Percentiles rank a stretch among this genome's conserved stretches.
phyloP scores from a whole-genome alignment of 1,140 invertebrate genomes.

The Bombus waltoni region DNA sequence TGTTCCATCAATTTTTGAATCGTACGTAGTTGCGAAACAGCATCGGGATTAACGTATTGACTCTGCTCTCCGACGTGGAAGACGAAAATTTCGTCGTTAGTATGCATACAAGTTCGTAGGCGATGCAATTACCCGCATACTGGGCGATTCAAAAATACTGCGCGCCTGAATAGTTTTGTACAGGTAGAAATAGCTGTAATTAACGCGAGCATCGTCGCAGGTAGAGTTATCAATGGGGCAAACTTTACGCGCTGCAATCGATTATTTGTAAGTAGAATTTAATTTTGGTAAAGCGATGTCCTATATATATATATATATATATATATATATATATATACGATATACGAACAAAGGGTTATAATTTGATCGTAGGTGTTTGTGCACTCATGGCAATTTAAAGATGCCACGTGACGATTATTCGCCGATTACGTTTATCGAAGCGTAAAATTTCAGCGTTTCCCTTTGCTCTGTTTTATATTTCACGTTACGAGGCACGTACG shows the following conservation, averaged over 20 bases:
- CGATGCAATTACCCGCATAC: constrained; percentile 25
- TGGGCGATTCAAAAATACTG: not conserved
- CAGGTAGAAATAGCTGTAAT: not conserved
- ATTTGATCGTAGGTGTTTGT: too few relatives aligned
- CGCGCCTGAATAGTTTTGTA: too few relatives aligned
- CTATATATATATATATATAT: too few relatives aligned
- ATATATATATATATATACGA: too few relatives aligned
- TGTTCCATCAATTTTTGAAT: not conserved
- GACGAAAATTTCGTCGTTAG: constrained; percentile 14
- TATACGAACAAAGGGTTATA: too few relatives aligned
- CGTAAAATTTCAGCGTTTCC: too few relatives aligned
- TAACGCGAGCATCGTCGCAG: too few relatives aligned
- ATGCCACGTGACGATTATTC: too few relatives aligned
- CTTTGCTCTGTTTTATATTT: not conserved
- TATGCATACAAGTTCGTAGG: not conserved
- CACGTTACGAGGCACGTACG: not conserved
- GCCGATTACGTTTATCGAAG: too few relatives aligned
- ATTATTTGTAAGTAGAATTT: not conserved
- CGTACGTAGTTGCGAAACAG: not conserved
- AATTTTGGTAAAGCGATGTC: not conserved
- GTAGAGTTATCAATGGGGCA: too few relatives aligned
- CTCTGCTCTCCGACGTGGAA: not conserved
- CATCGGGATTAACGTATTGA: not conserved
- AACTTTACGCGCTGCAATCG: not conserved
- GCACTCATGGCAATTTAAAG: too few relatives aligned